Evolutionary conservation across 2,113 vertebrate genomes (phyloP).

Genomic region (Tyto alba): DNA sequence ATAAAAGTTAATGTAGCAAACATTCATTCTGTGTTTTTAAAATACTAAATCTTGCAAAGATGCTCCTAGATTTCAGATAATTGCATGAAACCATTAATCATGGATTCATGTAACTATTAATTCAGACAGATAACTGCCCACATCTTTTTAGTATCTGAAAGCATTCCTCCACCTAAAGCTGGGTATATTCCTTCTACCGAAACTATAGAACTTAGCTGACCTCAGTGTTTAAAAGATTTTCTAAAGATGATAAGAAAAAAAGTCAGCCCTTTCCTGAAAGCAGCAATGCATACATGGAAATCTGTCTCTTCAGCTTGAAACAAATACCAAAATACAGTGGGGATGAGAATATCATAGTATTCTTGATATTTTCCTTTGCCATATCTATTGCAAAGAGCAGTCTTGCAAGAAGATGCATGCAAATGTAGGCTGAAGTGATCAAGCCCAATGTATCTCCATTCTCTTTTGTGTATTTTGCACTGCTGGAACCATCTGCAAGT

Average conservation of each 20-base stretch:
- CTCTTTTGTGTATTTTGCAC: background rate
- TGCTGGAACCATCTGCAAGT: background rate
- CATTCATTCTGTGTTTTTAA: background rate
- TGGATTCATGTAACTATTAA: background rate
- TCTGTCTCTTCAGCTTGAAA: background rate
- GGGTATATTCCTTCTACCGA: background rate
- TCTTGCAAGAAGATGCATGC: background rate
- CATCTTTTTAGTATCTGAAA: background rate
- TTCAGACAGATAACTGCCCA: background rate
- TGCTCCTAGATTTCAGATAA: background rate
- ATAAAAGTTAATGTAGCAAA: background rate
- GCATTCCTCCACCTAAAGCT: background rate
- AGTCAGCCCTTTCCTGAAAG: background rate
- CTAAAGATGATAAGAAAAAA: background rate
- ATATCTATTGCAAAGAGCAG: background rate
- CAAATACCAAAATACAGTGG: background rate
- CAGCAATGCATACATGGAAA: background rate
- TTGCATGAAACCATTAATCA: background rate
- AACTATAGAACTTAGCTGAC: background rate
- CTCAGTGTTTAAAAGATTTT: background rate
- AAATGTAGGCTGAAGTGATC: background rate
- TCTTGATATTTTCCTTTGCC: background rate
- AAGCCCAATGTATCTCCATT: background rate
- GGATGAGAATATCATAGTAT: background rate
- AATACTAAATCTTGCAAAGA: background rate